A percentile compares a stretch with the other conserved stretches of the same genome.
phyloP scores from a whole-genome alignment of 2,888 invertebrate species.

The Elmis aenea region DNA sequence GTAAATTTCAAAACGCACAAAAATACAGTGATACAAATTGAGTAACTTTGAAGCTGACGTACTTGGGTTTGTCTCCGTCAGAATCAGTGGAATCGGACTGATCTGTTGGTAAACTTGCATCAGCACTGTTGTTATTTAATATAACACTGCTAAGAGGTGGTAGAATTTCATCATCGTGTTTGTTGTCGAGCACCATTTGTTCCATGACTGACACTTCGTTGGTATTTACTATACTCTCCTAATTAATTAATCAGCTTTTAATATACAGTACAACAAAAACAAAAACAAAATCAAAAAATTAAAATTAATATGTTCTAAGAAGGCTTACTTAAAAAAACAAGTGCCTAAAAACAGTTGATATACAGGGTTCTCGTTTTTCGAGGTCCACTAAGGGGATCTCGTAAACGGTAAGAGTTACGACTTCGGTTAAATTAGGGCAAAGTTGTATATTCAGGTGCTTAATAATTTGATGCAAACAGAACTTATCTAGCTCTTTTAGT shows the following conservation, averaged over 20 bases:
- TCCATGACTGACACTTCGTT: slow-evolving; percentile 1
- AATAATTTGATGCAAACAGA: too few relatives aligned
- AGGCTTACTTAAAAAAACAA: too few relatives aligned
- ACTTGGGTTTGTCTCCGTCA: slow-evolving; percentile 63
- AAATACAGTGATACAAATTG: not conserved
- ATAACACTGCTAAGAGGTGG: slow-evolving; percentile 2
- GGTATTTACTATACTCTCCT: not conserved
- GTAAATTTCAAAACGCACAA: not conserved
- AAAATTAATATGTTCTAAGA: too few relatives aligned
- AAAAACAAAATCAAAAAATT: not conserved
- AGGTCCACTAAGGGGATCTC: too few relatives aligned
- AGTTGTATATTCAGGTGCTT: too few relatives aligned
- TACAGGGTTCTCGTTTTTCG: too few relatives aligned
- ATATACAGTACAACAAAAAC: not conserved
- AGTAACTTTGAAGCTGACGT: slow-evolving; percentile 37
- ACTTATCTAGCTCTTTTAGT: too few relatives aligned
- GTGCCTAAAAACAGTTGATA: too few relatives aligned
- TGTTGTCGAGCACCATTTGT: slow-evolving; percentile 10
- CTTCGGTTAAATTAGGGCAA: too few relatives aligned
- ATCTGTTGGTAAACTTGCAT: slow-evolving; percentile 59
- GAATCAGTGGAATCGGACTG: slow-evolving; percentile 78
- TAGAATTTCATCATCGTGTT: slow-evolving; percentile 13
- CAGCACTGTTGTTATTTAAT: slow-evolving; percentile 13
- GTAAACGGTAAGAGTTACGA: too few relatives aligned
- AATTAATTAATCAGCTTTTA: not conserved